A percentile compares a stretch with the other conserved stretches of the same genome.
Evolutionary conservation across 2,797 vertebrate species (phyloP).

Genomic region (Sebastes diaconus): DNA sequence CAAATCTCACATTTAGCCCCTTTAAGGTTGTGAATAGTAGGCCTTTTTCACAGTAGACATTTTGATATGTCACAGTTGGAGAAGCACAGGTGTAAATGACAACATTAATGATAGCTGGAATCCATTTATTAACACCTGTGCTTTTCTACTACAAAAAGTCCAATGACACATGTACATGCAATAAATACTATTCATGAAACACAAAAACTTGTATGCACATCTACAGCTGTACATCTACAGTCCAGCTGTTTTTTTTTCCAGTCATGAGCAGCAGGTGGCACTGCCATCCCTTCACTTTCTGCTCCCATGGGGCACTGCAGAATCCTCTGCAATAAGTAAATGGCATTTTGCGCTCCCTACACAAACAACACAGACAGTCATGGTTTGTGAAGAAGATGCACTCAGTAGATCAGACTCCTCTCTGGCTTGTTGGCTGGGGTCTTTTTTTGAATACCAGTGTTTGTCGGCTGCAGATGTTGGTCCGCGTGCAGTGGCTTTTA

Average conservation of each 20-base stretch:
- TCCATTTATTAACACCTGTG: background rate
- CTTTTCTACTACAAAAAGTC: background rate
- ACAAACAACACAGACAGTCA: background rate
- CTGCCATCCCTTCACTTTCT: slow-evolving; percentile 30
- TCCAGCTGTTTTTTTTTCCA: slow-evolving; percentile 5
- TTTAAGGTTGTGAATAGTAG: no score
- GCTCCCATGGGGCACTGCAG: background rate
- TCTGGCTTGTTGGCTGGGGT: background rate
- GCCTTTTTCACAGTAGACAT: no score
- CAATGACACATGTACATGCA: background rate
- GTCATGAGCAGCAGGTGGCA: slow-evolving; percentile 69
- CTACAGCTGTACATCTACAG: background rate
- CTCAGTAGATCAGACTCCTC: background rate
- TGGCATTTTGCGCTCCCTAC: background rate
- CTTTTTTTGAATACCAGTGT: slow-evolving; percentile 2
- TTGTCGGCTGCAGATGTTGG: background rate
- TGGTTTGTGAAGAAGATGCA: slow-evolving; percentile 15
- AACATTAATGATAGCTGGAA: background rate
- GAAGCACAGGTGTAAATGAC: background rate
- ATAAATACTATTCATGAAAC: background rate
- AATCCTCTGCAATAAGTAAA: slow-evolving; percentile 6
- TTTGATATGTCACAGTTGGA: no score
- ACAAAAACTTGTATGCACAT: background rate
- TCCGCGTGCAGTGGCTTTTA: slow-evolving; percentile 21
- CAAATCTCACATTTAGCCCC: no score